Conservation (phyloP, 2,888 invertebrate genomes). For the Esperia sulphurella region DNA sequence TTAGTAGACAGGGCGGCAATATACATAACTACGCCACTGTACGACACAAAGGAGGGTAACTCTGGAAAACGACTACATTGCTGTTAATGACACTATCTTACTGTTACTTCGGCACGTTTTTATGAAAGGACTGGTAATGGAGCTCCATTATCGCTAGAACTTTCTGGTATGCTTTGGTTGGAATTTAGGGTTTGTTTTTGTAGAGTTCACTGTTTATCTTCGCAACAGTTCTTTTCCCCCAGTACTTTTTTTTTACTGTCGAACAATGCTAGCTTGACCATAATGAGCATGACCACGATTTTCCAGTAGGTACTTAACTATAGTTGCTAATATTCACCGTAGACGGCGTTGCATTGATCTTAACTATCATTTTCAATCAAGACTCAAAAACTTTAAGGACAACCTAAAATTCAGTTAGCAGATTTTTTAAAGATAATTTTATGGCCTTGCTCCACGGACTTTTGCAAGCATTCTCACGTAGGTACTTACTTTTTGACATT, state of each 20-base stretch:
- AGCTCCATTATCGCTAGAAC: neutral
- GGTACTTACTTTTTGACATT: too few relatives aligned
- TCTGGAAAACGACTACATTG: conserved; percentile 26
- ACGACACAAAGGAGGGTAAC: conserved; percentile 17
- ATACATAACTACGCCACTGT: neutral
- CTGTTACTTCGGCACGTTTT: conserved; percentile 32
- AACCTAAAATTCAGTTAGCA: too few relatives aligned
- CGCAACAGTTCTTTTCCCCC: neutral
- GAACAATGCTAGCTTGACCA: neutral
- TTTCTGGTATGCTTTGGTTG: neutral
- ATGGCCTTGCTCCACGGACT: too few relatives aligned
- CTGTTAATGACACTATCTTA: conserved; percentile 46
- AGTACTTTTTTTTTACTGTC: neutral
- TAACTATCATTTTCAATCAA: too few relatives aligned
- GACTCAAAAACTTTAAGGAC: too few relatives aligned
- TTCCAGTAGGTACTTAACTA: too few relatives aligned
- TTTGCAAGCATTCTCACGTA: too few relatives aligned
- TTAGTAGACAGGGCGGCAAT: too few relatives aligned
- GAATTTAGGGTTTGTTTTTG: neutral
- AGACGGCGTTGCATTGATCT: too few relatives aligned
- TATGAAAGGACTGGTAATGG: conserved; percentile 13
- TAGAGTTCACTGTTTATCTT: neutral
- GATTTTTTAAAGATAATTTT: too few relatives aligned
- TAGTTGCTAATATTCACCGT: too few relatives aligned
- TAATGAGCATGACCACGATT: too few relatives aligned